Base-by-base conservation (phyloP, 2,888 invertebrate genomes). In the Heliconius hortense region DNA sequence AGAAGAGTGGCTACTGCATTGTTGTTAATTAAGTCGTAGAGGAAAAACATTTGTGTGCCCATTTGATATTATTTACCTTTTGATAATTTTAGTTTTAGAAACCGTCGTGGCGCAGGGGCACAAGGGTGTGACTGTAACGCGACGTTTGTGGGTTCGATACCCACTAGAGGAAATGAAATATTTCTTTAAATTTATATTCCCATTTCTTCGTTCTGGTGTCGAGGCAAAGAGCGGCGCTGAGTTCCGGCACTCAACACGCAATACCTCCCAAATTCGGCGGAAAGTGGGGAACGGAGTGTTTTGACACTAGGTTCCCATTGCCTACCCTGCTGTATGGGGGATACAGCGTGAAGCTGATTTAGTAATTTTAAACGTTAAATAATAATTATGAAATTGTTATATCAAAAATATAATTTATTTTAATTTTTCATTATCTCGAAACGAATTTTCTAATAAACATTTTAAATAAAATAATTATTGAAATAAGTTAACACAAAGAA, bases 1-100 rank as follows among this genome's bases (percentile, higher is more conserved):
- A 81, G 79, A 81, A 83, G 86, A 87, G 85, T 82, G 82, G 86
- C 84, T 81, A 78, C 81, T 78, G 79, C 73, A 77, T 69, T 72
- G 75, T 72, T 74, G 77, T 81, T 81, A 81, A 81, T 83, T 85
- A 83, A 82, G 80, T 78, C 75, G 76, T 80, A 71, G 80, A 83
- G 84, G 84, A 82, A 85, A 83, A 82, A 75, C 67, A 75, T 75
- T 75, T 73, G 78, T 60, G 70, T 77, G 73, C 21, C 63, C 18
- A 67, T 62, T 68, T 10, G 21, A 70, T 60, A 35, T 13, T 21
- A 35, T 26, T 39, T 35, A 39, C 24, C 26, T 71, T 59, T 71
- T 62, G 21, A 35, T 35, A 4, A 35, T 59, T 48, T 35, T 8
- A 35, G 31, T 35, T 35, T 8, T 35, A 35, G 31, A 35, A 8